These are phyloP conservation scores for Xiphophorus hellerii DNA, from an alignment of 2,113 vertebrate species.

Conservation along the genomic window DNA sequence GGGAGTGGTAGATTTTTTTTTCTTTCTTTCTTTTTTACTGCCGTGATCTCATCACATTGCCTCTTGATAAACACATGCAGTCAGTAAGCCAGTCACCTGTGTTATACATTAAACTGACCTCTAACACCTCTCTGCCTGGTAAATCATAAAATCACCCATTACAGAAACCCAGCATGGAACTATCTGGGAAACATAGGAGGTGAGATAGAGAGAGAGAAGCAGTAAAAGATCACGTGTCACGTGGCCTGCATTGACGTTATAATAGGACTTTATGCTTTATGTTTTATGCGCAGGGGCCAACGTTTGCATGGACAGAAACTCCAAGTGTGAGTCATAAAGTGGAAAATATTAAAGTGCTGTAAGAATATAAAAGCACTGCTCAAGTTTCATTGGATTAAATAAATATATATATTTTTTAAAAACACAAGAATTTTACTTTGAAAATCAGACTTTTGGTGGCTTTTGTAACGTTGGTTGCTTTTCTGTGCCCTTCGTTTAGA, in stretches of 20 bases:
- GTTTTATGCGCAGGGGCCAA: not conserved
- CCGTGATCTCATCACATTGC: conserved; percentile 50
- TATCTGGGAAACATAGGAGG: not conserved
- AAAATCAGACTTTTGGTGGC: not conserved
- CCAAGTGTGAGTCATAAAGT: not conserved
- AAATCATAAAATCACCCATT: not conserved
- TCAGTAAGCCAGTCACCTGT: conserved; percentile 13
- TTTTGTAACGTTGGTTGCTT: too few species aligned
- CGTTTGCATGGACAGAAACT: not conserved
- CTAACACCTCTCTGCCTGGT: conserved; percentile 23
- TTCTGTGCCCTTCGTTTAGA: too few species aligned
- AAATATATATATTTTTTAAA: not conserved
- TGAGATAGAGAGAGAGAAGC: too few species aligned
- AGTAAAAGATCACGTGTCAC: too few species aligned
- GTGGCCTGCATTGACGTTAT: too few species aligned
- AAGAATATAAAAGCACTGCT: not conserved
- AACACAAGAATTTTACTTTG: not conserved
- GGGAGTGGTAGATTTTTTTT: conserved; percentile 12
- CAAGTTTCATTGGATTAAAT: not conserved
- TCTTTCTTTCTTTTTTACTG: conserved; percentile 34
- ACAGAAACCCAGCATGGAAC: not conserved
- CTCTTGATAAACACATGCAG: conserved; percentile 37
- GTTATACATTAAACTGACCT: conserved; percentile 47
- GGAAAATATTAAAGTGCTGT: not conserved
- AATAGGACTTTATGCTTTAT: too few species aligned